Percentiles rank a stretch among this genome's conserved stretches.
These are phyloP conservation scores for Chaetorhynchus papuensis DNA, from an alignment of 2,113 vertebrate species.

Conservation along the genomic window DNA sequence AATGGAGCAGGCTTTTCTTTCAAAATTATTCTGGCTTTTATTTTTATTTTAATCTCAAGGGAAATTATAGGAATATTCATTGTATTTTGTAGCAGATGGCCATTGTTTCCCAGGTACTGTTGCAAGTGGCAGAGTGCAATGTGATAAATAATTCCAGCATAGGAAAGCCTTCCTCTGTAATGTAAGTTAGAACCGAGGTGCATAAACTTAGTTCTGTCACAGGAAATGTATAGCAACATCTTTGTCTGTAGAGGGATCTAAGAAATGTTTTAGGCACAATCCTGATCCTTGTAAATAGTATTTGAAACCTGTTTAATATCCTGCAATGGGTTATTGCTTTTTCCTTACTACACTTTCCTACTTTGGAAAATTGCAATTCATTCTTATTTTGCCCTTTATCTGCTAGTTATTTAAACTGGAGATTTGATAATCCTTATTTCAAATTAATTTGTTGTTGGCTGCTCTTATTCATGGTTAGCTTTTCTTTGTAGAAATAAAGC, in stretches of 20 bases:
- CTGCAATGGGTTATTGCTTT: neutral
- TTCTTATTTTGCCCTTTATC: neutral
- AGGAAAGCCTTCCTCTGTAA: neutral
- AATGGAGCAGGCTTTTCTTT: neutral
- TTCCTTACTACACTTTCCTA: neutral
- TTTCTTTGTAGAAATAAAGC: neutral
- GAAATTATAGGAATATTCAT: neutral
- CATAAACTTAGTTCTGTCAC: neutral
- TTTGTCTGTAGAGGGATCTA: neutral
- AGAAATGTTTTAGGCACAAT: neutral
- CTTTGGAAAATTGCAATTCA: neutral
- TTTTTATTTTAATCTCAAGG: neutral
- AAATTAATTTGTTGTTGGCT: neutral
- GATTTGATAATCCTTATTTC: neutral
- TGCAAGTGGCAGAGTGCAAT: neutral
- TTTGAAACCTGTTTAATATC: neutral
- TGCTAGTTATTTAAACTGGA: neutral
- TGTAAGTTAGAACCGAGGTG: neutral
- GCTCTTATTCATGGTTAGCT: neutral
- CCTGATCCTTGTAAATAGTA: neutral
- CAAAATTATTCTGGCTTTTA: neutral
- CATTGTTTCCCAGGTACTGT: neutral
- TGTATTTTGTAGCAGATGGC: neutral
- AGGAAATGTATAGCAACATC: neutral
- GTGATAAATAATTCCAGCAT: neutral